These are phyloP conservation scores for Marmota monax DNA, from an alignment of 2,113 vertebrate genomes.

Conservation along the genomic window DNA sequence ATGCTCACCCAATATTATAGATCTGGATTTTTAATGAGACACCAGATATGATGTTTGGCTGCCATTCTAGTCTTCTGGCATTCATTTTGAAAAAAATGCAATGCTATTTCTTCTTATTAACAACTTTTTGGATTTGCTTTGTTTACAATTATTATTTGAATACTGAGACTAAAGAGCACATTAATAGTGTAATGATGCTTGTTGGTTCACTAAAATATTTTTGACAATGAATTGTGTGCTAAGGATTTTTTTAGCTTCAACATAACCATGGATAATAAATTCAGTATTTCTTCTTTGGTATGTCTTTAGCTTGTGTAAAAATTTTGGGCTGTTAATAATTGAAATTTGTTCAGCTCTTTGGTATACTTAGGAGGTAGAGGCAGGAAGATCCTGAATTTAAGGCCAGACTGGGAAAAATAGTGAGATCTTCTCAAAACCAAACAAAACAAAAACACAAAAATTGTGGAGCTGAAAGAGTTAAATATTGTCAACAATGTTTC, in stretches of 20 bases:
- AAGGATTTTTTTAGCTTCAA: not conserved
- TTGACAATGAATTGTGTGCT: not conserved
- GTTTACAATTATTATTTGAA: not conserved
- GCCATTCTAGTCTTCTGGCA: not conserved
- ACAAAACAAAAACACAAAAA: no score
- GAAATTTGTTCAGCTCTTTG: not conserved
- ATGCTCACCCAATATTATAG: not conserved
- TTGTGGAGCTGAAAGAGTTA: not conserved
- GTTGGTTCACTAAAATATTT: not conserved
- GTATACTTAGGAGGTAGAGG: no score
- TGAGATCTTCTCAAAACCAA: no score
- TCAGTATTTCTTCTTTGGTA: not conserved
- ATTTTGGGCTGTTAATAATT: not conserved
- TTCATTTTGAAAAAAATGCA: not conserved
- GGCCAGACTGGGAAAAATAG: no score
- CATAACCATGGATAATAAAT: not conserved
- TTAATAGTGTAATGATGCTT: not conserved
- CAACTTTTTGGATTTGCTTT: not conserved
- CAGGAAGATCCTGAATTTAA: no score
- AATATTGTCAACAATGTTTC: not conserved
- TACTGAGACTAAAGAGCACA: not conserved
- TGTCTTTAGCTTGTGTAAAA: not conserved
- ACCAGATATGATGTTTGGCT: conserved; percentile 9
- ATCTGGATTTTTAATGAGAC: not conserved
- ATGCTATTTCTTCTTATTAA: not conserved